Evolutionary conservation across 2,113 vertebrate species (phyloP).

Genomic region (Entomyzon cyanotis): DNA sequence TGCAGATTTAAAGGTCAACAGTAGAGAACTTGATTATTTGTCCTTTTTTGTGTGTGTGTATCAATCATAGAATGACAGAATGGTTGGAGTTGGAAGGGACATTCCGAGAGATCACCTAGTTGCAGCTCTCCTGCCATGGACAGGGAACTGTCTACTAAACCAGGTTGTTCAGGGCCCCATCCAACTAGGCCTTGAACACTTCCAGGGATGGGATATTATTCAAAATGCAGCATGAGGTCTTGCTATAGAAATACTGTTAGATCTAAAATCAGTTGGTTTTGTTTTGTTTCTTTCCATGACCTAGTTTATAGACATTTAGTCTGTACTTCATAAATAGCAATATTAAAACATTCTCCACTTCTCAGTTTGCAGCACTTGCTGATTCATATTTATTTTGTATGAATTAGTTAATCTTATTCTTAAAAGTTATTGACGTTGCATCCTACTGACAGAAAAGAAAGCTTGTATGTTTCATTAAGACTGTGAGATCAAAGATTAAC

Average conservation of each 20-base stretch:
- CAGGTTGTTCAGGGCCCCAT: fast-evolving
- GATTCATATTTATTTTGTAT: neutral
- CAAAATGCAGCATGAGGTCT: neutral
- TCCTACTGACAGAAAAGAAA: neutral
- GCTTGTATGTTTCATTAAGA: neutral
- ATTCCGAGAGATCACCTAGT: neutral
- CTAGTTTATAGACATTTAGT: neutral
- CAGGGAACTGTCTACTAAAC: neutral
- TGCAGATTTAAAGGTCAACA: neutral
- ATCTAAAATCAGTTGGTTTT: neutral
- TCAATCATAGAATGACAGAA: neutral
- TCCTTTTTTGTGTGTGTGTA: neutral
- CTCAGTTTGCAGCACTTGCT: neutral
- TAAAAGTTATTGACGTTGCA: neutral
- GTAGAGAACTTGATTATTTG: neutral
- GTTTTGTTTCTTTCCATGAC: neutral
- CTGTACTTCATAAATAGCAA: neutral
- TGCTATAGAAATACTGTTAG: neutral
- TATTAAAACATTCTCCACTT: neutral
- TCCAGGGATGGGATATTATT: neutral
- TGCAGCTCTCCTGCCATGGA: neutral
- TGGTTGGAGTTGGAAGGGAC: neutral
- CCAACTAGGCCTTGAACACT: neutral
- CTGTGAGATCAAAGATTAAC: neutral
- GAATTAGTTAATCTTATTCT: neutral